A percentile compares a stretch with the other conserved stretches of the same genome.
These are phyloP conservation scores for Regulus satrapa DNA, from an alignment of 2,113 vertebrate genomes.

Conservation along the genomic window DNA sequence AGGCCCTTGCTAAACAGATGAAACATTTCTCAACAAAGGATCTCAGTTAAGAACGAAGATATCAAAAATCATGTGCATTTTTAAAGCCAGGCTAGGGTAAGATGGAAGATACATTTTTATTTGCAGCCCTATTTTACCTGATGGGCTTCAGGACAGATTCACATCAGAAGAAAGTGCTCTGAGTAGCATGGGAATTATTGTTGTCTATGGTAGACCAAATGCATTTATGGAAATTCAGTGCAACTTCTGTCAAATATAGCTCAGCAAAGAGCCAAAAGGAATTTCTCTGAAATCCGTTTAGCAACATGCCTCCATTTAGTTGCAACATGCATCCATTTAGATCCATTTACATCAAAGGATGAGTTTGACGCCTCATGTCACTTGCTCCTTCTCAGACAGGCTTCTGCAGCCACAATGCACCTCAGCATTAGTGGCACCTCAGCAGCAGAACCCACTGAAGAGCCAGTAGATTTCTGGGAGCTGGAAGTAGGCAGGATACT, in stretches of 20 bases:
- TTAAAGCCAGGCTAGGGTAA: neutral
- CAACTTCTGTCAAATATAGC: neutral
- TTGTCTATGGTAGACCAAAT: neutral
- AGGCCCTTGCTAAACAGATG: neutral
- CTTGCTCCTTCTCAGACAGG: neutral
- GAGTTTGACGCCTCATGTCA: neutral
- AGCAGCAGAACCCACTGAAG: neutral
- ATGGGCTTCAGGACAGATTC: neutral
- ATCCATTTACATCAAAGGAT: neutral
- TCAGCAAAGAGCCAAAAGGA: neutral
- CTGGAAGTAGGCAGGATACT: neutral
- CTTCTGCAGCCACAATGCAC: neutral
- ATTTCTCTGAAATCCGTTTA: neutral
- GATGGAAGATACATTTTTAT: neutral
- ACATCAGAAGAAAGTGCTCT: neutral
- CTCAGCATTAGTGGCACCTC: neutral
- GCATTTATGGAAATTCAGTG: neutral
- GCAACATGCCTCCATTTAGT: neutral
- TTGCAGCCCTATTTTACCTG: neutral
- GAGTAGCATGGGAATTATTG: neutral
- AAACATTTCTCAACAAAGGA: neutral
- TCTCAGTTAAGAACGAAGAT: neutral
- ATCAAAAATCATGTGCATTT: neutral
- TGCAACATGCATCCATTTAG: neutral
- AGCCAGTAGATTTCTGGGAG: neutral